Conservation (phyloP, 2,888 invertebrate species). For the Pristionchus fissidentatus region DNA sequence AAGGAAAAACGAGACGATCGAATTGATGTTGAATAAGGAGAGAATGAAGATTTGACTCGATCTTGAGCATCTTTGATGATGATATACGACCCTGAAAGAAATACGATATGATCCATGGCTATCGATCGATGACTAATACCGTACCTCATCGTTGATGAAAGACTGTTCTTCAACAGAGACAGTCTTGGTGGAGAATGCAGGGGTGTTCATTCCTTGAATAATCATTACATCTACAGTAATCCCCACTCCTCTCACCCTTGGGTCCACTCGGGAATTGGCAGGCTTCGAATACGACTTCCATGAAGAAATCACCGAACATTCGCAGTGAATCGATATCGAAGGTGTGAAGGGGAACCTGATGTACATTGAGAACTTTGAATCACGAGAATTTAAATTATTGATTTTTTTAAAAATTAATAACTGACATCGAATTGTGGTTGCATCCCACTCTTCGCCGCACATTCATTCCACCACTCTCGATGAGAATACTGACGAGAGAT, state of each 20-base stretch:
- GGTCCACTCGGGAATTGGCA: conserved; percentile 60
- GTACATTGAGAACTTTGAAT: background rate
- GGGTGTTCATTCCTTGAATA: conserved; percentile 45
- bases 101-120: background rate
- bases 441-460: conserved; percentile 53
- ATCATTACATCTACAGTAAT: background rate
- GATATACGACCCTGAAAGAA: conserved; percentile 49
- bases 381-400: background rate
- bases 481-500: conserved; percentile 63
- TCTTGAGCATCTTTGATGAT: conserved; percentile 63
- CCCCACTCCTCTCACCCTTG: background rate
- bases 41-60: conserved; percentile 53
- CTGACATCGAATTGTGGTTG: conserved; percentile 29
- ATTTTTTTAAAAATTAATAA: background rate
- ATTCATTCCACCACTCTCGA: conserved; percentile 70
- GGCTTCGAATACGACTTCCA: conserved; percentile 58
- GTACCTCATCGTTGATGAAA: conserved; percentile 55
- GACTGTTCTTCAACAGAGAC: conserved; percentile 66
- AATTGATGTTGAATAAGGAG: conserved; percentile 63
- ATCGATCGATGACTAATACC: background rate
- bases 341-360: conserved; percentile 56
- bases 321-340: conserved; percentile 53
- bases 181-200: conserved; percentile 62
- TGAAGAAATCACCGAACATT: conserved; percentile 59
- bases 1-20: conserved; percentile 64